Percentiles rank a stretch among this genome's conserved stretches.
Conservation (phyloP, 2,797 vertebrate species). For the Hafferia zeledoni region DNA sequence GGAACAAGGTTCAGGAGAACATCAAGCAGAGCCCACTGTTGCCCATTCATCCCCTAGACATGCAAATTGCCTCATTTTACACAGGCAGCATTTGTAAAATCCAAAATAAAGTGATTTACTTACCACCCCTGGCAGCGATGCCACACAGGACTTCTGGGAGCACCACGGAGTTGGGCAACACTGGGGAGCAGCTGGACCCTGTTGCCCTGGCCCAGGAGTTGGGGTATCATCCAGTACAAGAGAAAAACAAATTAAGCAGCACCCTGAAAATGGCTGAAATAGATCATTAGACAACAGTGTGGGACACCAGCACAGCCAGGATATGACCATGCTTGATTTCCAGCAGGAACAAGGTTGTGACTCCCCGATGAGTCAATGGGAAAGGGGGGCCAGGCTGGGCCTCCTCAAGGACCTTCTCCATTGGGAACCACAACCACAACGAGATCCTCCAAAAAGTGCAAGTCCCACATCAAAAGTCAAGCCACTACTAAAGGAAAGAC, state of each 20-base stretch:
- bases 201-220: not conserved
- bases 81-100: not conserved
- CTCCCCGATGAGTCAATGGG: not conserved
- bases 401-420: not conserved
- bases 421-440: not conserved
- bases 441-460: not conserved
- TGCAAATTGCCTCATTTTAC: not conserved
- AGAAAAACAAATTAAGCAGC: slow-evolving; percentile 31
- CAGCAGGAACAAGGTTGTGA: not conserved
- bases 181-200: not conserved
- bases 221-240: not conserved
- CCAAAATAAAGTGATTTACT: not conserved
- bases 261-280: slow-evolving; percentile 31
- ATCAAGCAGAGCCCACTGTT: not conserved
- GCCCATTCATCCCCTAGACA: not conserved
- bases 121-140: not conserved
- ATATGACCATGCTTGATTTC: not conserved
- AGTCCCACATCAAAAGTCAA: slow-evolving; percentile 32
- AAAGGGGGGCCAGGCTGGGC: not conserved
- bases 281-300: not conserved
- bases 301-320: not conserved
- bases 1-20: not conserved
- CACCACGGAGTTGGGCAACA: not conserved
- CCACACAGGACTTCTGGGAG: not conserved
- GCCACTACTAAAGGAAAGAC: not conserved